Evolutionary conservation across 2,888 invertebrate genomes (phyloP).

Genomic region (Hofmannophila pseudospretella): DNA sequence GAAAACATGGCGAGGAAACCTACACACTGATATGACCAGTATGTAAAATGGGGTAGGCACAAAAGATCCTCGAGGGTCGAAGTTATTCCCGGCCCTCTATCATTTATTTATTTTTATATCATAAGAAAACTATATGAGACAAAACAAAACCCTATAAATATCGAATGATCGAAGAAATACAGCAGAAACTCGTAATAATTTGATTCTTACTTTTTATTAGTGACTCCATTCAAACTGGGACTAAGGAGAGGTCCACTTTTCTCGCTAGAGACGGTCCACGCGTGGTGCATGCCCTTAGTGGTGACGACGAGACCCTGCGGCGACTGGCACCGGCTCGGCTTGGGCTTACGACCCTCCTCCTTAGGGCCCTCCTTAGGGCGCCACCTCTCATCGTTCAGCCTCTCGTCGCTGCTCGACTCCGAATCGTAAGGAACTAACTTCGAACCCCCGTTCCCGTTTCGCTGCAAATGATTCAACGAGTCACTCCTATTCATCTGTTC

Average conservation of each 20-base stretch:
- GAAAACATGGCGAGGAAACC: too few species aligned
- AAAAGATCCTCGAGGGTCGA: too few species aligned
- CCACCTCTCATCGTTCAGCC: constrained; percentile 21
- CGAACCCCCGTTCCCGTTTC: constrained; percentile 42
- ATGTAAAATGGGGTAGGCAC: too few species aligned
- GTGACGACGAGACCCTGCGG: constrained; percentile 49
- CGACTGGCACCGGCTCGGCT: constrained; percentile 52
- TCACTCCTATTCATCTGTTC: constrained; percentile 67
- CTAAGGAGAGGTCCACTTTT: constrained; percentile 59
- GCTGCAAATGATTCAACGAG: constrained; percentile 32
- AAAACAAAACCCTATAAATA: too few species aligned
- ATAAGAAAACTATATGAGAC: too few species aligned
- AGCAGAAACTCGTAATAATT: too few species aligned
- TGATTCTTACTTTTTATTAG: constrained; percentile 65
- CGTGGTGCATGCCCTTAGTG: constrained; percentile 58
- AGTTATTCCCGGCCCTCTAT: too few species aligned
- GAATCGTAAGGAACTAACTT: constrained; percentile 79
- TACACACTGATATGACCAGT: too few species aligned
- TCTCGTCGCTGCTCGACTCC: constrained; percentile 72
- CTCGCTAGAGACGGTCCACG: constrained; percentile 67
- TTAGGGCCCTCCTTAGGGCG: constrained; percentile 20
- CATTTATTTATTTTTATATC: too few species aligned
- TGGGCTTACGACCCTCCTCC: constrained; percentile 37
- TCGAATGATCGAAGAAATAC: too few species aligned
- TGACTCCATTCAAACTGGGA: constrained; percentile 70